A percentile compares a stretch with the other conserved stretches of the same genome.
phyloP scores from a whole-genome alignment of 1,140 invertebrate genomes.

The Saxidomus purpurata region DNA sequence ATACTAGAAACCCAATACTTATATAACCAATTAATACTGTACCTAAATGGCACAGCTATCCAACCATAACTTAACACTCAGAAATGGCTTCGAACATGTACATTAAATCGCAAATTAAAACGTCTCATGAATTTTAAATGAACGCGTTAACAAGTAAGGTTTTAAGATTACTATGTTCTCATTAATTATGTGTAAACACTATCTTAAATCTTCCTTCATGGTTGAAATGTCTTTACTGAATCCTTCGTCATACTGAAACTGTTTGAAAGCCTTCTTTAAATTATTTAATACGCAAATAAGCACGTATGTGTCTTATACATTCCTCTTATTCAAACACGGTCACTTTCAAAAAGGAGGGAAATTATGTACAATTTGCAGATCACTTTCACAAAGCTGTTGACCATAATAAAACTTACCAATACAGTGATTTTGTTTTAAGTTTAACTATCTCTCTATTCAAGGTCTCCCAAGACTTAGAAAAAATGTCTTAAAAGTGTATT shows the following conservation, averaged over 20 bases:
- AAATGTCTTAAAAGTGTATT: no score
- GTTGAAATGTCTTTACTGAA: slow-evolving; percentile 12
- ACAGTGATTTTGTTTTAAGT: no score
- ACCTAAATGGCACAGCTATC: background rate
- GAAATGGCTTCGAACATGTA: background rate
- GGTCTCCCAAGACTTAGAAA: no score
- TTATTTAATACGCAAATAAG: slow-evolving; percentile 18
- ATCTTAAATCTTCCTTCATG: background rate
- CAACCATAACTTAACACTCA: background rate
- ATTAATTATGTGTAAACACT: slow-evolving; percentile 1
- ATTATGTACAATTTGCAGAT: background rate
- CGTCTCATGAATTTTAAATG: slow-evolving; percentile 13
- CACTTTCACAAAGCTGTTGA: background rate
- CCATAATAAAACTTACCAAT: no score
- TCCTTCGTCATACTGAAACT: background rate
- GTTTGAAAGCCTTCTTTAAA: background rate
- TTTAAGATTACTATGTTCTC: background rate
- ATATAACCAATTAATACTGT: background rate
- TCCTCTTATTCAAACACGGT: background rate
- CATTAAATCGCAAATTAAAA: background rate
- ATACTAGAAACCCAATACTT: no score
- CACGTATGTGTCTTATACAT: background rate
- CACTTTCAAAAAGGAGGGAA: background rate
- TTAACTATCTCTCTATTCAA: no score
- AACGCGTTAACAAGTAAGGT: background rate